These are phyloP conservation scores for Chaitophorus viminalis DNA, from an alignment of 2,888 invertebrate genomes.

Conservation along the genomic window DNA sequence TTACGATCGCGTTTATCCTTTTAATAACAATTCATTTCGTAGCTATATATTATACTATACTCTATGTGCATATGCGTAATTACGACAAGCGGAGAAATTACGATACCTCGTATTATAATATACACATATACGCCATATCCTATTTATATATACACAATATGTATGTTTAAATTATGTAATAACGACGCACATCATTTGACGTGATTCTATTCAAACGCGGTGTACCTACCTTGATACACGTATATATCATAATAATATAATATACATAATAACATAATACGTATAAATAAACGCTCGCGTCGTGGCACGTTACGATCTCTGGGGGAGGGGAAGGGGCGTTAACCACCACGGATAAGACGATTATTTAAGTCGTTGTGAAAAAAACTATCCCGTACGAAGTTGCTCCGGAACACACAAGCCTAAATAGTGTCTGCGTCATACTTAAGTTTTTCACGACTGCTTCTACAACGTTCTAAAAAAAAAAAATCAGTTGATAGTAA, in stretches of 20 bases:
- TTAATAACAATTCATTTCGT: neutral
- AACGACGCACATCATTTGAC: slow-evolving; percentile 27
- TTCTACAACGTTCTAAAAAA: no score
- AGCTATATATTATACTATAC: no score
- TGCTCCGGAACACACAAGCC: neutral
- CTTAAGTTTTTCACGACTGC: neutral
- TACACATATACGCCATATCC: neutral
- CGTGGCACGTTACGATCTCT: neutral
- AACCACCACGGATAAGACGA: slow-evolving; percentile 12
- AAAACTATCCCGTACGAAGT: neutral
- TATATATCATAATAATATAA: neutral
- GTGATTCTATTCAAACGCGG: neutral
- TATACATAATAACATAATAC: no score
- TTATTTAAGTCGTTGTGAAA: slow-evolving; percentile 26
- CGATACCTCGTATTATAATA: neutral
- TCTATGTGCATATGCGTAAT: neutral
- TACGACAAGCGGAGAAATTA: neutral
- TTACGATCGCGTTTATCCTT: neutral
- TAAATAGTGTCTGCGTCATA: neutral
- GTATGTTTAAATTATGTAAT: neutral
- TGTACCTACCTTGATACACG: neutral
- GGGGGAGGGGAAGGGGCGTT: slow-evolving; percentile 14
- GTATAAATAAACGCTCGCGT: neutral
- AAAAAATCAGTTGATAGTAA: no score
- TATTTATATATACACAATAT: neutral